Evolutionary conservation across 37 sponge, comb jelly and placozoan species (phyloP).

Genomic region (Halichondria panicea): DNA sequence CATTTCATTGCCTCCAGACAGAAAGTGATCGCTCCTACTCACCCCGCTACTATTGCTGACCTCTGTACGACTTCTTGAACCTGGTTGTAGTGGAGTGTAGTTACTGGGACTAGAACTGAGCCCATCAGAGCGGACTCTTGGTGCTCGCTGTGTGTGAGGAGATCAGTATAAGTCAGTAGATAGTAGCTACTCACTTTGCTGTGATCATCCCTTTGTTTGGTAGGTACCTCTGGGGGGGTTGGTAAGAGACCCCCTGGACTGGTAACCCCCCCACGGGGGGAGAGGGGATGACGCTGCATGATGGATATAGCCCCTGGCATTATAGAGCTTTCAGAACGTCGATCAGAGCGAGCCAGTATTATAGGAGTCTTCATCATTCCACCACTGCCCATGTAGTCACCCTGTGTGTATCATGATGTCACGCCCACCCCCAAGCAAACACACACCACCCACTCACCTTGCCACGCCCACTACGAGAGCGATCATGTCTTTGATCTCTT

Average conservation of each 20-base stretch:
- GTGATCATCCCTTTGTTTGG: slow-evolving; percentile 7
- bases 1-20: slow-evolving; percentile 14
- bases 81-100: slow-evolving; percentile 60
- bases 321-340: background rate
- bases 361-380: slow-evolving; percentile 13
- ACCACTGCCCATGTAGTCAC: slow-evolving; percentile 1
- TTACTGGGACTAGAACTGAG: slow-evolving; percentile 46
- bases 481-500: background rate
- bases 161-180: no score
- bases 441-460: background rate
- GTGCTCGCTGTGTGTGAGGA: no score
- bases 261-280: background rate
- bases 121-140: slow-evolving; percentile 33
- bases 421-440: background rate
- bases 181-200: slow-evolving; percentile 7
- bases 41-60: background rate
- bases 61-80: background rate
- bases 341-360: slow-evolving; percentile 3
- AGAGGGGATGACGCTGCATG: slow-evolving; percentile 29
- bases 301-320: slow-evolving; percentile 68
- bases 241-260: background rate
- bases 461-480: background rate
- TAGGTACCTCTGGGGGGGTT: background rate
- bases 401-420: background rate
- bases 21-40: slow-evolving; percentile 21